A percentile compares a stretch with the other conserved stretches of the same genome.
Evolutionary conservation across 2,113 vertebrate species (phyloP).

Genomic region (Hippocampus barbouri): DNA sequence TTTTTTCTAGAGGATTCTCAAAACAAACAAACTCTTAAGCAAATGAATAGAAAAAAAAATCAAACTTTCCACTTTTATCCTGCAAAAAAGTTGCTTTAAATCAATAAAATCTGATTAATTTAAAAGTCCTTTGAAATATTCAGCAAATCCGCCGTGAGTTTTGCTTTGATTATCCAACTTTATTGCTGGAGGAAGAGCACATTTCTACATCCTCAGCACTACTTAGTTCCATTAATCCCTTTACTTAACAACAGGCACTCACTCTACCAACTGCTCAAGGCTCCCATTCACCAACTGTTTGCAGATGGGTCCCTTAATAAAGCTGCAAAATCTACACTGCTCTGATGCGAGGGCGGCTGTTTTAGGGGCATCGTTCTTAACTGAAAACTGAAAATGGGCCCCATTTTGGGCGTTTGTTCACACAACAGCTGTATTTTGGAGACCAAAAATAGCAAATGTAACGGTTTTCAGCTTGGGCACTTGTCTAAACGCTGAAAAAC

Average conservation of each 20-base stretch:
- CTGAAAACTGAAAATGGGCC: neutral
- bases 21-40: conserved; percentile 2
- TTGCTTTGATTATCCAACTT: conserved; percentile 41
- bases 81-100: conserved; percentile 18
- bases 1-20: neutral
- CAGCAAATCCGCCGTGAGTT: conserved; percentile 31
- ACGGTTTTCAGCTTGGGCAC: neutral
- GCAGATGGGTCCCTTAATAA: conserved; percentile 36
- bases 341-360: conserved; percentile 7
- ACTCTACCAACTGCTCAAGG: conserved; percentile 41
- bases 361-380: neutral
- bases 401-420: neutral
- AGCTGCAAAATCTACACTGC: conserved; percentile 13
- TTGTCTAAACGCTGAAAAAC: neutral
- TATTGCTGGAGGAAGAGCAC: conserved; percentile 36
- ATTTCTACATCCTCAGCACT: conserved; percentile 50
- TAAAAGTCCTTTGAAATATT: conserved; percentile 38
- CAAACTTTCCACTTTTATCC: neutral
- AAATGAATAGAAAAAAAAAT: neutral
- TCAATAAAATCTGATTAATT: conserved; percentile 32
- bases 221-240: conserved; percentile 53
- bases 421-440: neutral
- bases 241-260: conserved; percentile 45
- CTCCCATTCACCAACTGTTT: conserved; percentile 49
- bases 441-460: neutral